A percentile compares a stretch with the other conserved stretches of the same genome.
phyloP scores from a whole-genome alignment of 2,797 vertebrate genomes.

The Eulemur albifrons region DNA sequence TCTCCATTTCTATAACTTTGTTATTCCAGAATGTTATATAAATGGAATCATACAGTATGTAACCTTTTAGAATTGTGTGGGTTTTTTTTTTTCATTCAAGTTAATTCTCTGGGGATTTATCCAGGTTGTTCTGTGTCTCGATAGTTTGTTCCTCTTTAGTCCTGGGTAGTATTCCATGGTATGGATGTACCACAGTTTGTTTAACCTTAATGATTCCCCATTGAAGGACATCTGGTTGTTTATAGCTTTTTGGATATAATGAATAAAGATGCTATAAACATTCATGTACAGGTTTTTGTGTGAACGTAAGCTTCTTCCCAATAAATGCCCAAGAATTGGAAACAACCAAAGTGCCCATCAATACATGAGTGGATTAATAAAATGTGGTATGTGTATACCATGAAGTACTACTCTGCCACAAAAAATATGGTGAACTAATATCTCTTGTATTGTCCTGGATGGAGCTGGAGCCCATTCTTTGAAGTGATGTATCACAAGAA shows the following conservation, averaged over 20 bases:
- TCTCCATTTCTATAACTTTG: not conserved
- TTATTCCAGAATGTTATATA: not conserved
- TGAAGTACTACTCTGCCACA: too few species aligned
- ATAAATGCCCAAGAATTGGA: too few species aligned
- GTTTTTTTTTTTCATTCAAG: not conserved
- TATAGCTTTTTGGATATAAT: not conserved
- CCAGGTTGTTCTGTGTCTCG: not conserved
- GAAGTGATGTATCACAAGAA: too few species aligned
- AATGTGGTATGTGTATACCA: too few species aligned
- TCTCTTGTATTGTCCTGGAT: too few species aligned
- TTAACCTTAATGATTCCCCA: not conserved
- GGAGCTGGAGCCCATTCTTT: too few species aligned
- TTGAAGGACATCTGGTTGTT: not conserved
- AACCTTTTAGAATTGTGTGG: not conserved
- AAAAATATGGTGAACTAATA: too few species aligned
- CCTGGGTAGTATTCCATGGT: not conserved
- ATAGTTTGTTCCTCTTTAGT: not conserved
- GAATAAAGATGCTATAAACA: constrained; percentile 17
- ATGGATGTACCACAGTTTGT: not conserved
- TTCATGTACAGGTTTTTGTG: not conserved
- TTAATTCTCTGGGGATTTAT: constrained; percentile 16
- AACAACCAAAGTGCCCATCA: too few species aligned
- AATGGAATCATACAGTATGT: not conserved
- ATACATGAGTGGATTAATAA: too few species aligned
- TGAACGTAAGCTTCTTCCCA: not conserved